These are phyloP conservation scores for Tor tambroides DNA, from an alignment of 2,113 vertebrate species.

Conservation along the genomic window DNA sequence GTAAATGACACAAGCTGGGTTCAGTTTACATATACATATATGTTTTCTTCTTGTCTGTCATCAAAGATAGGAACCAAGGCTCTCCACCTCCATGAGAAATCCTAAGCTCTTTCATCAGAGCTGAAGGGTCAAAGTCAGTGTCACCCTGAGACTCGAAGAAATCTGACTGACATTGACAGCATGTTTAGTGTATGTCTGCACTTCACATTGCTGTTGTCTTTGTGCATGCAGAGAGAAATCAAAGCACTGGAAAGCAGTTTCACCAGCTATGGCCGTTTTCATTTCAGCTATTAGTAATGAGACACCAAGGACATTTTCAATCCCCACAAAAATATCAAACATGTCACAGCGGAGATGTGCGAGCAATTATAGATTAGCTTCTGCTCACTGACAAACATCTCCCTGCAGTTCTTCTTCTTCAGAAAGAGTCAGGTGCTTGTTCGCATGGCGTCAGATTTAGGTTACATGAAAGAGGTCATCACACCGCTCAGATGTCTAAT, in stretches of 20 bases:
- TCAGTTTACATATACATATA: not conserved
- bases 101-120: not conserved
- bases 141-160: not conserved
- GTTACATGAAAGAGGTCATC: not conserved
- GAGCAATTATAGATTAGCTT: constrained; percentile 1
- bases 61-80: not conserved
- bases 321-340: constrained; percentile 8
- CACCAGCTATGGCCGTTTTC: not conserved
- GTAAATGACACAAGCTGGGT: not conserved
- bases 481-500: not conserved
- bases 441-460: not conserved
- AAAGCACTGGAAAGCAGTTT: not conserved
- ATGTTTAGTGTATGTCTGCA: not conserved
- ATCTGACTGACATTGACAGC: not conserved
- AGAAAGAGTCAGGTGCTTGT: not conserved
- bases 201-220: not conserved
- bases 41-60: not conserved
- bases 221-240: not conserved
- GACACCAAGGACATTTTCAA: constrained; percentile 52
- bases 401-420: not conserved
- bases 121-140: not conserved
- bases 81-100: not conserved
- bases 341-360: constrained; percentile 8
- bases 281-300: not conserved
- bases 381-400: not conserved